Conservation (phyloP, 2,113 vertebrate genomes). For the Glareola pratincola region DNA sequence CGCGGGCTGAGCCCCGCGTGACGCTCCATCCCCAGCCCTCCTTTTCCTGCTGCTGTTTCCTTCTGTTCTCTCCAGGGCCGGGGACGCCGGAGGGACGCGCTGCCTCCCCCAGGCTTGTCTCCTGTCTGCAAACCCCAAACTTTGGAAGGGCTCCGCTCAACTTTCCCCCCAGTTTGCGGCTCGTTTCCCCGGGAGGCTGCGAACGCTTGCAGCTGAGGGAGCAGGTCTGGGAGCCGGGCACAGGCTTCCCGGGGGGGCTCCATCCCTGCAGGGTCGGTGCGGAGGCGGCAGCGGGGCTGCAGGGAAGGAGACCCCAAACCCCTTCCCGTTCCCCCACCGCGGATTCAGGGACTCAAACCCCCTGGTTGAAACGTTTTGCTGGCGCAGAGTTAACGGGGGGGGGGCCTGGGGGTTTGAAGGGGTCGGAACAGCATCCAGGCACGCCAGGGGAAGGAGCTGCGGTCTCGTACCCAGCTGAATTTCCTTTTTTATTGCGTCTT, state of each 20-base stretch:
- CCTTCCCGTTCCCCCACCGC: rapidly evolving
- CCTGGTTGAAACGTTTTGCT: rapidly evolving
- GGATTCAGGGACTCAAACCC: rapidly evolving
- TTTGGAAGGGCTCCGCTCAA: not conserved
- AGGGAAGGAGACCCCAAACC: not conserved
- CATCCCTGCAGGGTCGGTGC: not conserved
- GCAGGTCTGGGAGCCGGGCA: not conserved
- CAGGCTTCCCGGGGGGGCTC: not conserved
- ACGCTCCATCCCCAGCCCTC: not conserved
- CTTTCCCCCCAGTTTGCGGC: rapidly evolving
- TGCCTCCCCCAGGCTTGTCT: not conserved
- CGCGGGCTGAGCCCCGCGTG: rapidly evolving
- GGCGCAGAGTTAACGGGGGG: no score
- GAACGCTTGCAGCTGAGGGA: rapidly evolving
- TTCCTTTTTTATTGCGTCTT: not conserved
- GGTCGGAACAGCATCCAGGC: not conserved
- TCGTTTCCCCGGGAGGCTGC: not conserved
- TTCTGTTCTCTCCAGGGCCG: not conserved
- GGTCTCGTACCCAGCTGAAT: not conserved
- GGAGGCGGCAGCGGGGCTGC: not conserved
- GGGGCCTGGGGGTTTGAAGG: not conserved
- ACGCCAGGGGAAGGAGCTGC: not conserved
- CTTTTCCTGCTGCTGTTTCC: not conserved
- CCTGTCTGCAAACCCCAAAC: rapidly evolving
- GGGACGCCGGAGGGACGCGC: rapidly evolving